Evolutionary conservation across 2,113 vertebrate species (phyloP).

Genomic region (Ptyas mucosa): DNA sequence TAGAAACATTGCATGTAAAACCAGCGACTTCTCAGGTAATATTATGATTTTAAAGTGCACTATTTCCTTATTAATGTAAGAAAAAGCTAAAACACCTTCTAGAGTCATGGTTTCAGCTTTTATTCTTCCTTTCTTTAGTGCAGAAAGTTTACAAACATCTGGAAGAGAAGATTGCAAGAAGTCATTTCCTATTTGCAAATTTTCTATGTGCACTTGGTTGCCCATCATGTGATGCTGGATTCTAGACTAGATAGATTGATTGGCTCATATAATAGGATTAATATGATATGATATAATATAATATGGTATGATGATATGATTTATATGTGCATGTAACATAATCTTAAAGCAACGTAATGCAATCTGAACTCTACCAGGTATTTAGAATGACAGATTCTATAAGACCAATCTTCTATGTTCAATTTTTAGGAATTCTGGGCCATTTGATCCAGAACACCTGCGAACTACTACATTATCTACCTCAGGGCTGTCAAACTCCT

Average conservation of each 20-base stretch:
- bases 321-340: neutral
- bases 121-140: neutral
- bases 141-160: neutral
- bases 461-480: neutral
- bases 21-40: neutral
- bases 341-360: neutral
- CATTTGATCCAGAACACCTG: neutral
- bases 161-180: neutral
- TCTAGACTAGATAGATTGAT: neutral
- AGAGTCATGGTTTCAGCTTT: neutral
- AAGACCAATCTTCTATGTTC: neutral
- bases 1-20: neutral
- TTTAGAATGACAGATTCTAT: neutral
- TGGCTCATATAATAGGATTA: neutral
- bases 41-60: neutral
- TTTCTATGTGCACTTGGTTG: neutral
- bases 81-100: neutral
- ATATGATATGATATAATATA: too few relatives aligned
- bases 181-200: neutral
- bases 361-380: neutral
- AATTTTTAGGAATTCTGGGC: neutral
- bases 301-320: too few relatives aligned
- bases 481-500: neutral
- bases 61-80: neutral
- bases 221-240: neutral